A percentile compares a stretch with the other conserved stretches of the same genome.
phyloP scores from a whole-genome alignment of 2,888 invertebrate species.

The Lasioglossum villosulum region DNA sequence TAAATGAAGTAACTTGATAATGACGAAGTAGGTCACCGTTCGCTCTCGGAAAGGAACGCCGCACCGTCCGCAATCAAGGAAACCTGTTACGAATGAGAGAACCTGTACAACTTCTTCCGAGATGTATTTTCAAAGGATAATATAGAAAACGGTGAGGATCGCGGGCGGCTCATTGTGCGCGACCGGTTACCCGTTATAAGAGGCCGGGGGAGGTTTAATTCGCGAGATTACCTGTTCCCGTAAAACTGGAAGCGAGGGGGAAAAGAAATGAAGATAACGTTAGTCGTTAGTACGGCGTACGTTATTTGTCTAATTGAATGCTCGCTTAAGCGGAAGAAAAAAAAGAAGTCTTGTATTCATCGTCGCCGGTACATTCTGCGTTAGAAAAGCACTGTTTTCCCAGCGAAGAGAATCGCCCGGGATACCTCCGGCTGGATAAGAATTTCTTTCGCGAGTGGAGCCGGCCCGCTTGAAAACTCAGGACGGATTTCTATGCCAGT shows the following conservation, averaged over 20 bases:
- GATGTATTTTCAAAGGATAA: constrained; percentile 43
- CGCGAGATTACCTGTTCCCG: constrained; percentile 49
- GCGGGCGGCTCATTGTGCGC: constrained; percentile 38
- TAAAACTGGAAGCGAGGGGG: constrained; percentile 23
- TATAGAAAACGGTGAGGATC: constrained; percentile 47
- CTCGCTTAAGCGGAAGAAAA: constrained; percentile 6
- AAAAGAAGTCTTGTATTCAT: constrained; percentile 28
- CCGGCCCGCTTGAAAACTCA: neutral
- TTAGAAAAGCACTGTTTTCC: constrained; percentile 29
- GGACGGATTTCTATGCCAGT: constrained; percentile 21
- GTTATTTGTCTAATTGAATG: constrained; percentile 62
- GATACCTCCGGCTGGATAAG: constrained; percentile 30
- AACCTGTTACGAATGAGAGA: constrained; percentile 4
- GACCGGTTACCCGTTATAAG: constrained; percentile 40
- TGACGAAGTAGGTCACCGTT: neutral
- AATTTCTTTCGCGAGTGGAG: constrained; percentile 27
- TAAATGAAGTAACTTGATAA: neutral
- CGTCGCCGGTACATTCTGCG: constrained; percentile 26
- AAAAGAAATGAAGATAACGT: constrained; percentile 41
- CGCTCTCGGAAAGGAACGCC: neutral
- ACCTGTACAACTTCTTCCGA: constrained; percentile 2
- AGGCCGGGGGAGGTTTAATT: constrained; percentile 38
- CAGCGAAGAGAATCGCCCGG: neutral
- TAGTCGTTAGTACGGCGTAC: constrained; percentile 30
- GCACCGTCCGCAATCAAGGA: neutral